A percentile compares a stretch with the other conserved stretches of the same genome.
phyloP scores from a whole-genome alignment of 2,888 invertebrate species.

The Thalpophila matura region DNA sequence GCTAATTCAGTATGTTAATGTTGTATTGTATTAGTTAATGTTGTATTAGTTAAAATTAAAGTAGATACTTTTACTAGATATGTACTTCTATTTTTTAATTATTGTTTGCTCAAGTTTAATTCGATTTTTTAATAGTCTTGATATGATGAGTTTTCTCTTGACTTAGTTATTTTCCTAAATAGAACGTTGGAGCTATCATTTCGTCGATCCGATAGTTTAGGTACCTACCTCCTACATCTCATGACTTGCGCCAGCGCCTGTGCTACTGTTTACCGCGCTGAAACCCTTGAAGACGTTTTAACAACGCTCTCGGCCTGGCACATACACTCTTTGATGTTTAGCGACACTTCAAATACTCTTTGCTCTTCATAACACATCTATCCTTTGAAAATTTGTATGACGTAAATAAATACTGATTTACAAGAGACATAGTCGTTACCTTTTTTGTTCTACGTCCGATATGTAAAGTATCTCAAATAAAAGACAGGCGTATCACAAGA shows the following conservation, averaged over 20 bases:
- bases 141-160: no score
- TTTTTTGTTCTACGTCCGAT: slow-evolving; percentile 42
- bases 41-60: no score
- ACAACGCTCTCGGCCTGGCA: slow-evolving; percentile 81
- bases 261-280: slow-evolving; percentile 86
- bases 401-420: slow-evolving; percentile 46
- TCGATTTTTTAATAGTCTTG: no score
- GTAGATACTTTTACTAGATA: no score
- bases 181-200: no score
- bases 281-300: slow-evolving; percentile 87
- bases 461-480: slow-evolving; percentile 61
- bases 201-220: neutral
- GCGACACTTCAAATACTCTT: slow-evolving; percentile 80
- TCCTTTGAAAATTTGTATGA: slow-evolving; percentile 67
- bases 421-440: slow-evolving; percentile 32
- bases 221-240: neutral
- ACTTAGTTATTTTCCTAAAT: no score
- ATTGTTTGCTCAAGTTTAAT: no score
- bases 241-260: slow-evolving; percentile 62
- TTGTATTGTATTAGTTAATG: no score
- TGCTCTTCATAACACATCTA: slow-evolving; percentile 70
- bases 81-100: no score
- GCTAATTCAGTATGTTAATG: no score
- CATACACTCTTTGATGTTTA: slow-evolving; percentile 83
- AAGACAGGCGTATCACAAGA: slow-evolving; percentile 61